phyloP scores from a whole-genome alignment of 2,888 invertebrate genomes.

The Griposia aprilina region DNA sequence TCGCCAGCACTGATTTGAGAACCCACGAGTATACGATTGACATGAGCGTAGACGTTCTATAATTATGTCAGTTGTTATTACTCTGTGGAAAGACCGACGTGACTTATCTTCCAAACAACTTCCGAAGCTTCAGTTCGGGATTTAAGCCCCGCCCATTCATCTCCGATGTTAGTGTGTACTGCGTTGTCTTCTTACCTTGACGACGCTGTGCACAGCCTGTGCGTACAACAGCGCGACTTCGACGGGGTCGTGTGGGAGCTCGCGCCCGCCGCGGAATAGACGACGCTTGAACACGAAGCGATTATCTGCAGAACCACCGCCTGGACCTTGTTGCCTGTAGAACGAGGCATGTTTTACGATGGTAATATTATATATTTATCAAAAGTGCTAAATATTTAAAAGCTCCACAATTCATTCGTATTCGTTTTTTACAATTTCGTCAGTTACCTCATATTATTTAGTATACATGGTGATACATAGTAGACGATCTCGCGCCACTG shows the following conservation, averaged over 20 bases:
- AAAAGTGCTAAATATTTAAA: no score
- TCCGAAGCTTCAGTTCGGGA: background rate
- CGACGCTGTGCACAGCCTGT: conserved; percentile 98
- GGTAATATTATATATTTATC: no score
- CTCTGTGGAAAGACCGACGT: background rate
- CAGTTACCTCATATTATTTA: no score
- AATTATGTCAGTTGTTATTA: background rate
- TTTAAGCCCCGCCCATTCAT: background rate
- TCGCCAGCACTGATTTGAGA: background rate
- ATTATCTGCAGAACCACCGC: conserved; percentile 96
- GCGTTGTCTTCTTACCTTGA: conserved; percentile 92
- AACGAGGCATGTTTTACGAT: background rate
- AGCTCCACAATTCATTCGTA: no score
- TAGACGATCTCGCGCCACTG: no score
- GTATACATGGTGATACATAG: no score
- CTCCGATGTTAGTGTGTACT: background rate
- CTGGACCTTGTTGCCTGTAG: conserved; percentile 91
- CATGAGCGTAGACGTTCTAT: no score
- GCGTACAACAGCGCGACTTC: conserved; percentile 98
- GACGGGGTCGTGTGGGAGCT: conserved; percentile 98
- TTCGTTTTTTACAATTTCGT: no score
- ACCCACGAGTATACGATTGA: no score
- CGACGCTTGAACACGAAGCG: conserved; percentile 97
- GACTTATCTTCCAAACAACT: conserved; percentile 7
- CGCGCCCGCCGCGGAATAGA: conserved; percentile 96